phyloP scores from a whole-genome alignment of 2,113 vertebrate genomes.

The Neofelis nebulosa region DNA sequence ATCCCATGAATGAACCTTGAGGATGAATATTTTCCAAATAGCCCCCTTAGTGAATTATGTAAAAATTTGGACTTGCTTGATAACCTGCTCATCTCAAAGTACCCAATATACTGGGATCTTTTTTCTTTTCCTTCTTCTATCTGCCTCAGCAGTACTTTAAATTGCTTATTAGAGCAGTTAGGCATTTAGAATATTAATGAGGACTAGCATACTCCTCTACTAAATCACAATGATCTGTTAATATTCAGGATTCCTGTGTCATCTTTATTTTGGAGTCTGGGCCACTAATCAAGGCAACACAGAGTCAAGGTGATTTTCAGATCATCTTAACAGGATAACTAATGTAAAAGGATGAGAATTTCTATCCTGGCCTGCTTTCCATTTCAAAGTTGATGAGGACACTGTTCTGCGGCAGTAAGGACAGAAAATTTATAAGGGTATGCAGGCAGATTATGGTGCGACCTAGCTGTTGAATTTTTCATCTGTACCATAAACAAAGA shows the following conservation, averaged over 20 bases:
- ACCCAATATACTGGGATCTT: background rate
- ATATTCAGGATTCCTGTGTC: conserved; percentile 67
- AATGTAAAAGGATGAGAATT: conserved; percentile 65
- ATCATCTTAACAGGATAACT: conserved; percentile 73
- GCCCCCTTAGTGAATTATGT: conserved; percentile 51
- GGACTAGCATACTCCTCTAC: conserved; percentile 51
- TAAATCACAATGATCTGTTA: conserved; percentile 70
- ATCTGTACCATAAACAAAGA: conserved; percentile 74
- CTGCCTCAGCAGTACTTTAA: conserved; percentile 62
- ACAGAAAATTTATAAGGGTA: conserved; percentile 65
- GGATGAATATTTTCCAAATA: conserved; percentile 59
- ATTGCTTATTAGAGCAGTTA: conserved; percentile 76
- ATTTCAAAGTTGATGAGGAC: conserved; percentile 72
- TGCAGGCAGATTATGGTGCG: conserved; percentile 50
- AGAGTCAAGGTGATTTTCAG: conserved; percentile 75
- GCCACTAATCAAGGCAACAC: conserved; percentile 65
- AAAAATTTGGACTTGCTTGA: conserved; percentile 65
- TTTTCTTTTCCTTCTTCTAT: conserved; percentile 12
- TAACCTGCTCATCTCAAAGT: conserved; percentile 65
- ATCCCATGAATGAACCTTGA: conserved; percentile 44
- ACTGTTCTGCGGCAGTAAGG: conserved; percentile 60
- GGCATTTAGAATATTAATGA: conserved; percentile 74
- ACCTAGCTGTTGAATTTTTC: conserved; percentile 74
- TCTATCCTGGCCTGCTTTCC: conserved; percentile 64
- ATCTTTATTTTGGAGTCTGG: conserved; percentile 64